Base-by-base conservation (phyloP, 2,888 invertebrate genomes). In the Trisateles emortualis region DNA sequence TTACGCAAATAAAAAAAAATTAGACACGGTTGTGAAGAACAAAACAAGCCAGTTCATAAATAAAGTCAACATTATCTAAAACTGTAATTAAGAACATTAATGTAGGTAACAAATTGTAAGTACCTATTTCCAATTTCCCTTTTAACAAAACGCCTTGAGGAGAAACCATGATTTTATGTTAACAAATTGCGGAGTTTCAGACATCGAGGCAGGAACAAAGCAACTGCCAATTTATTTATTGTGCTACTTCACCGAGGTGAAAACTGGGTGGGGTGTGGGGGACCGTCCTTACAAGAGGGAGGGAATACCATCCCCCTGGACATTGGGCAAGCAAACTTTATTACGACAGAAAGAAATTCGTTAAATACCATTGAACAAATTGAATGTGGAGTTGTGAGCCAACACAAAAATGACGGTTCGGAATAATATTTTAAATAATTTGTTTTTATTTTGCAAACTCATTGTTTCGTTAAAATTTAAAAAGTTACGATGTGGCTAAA, bases 251-350 rank as follows among this genome's bases (percentile, higher is more conserved):
- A 60, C 59, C 65, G 66, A 69, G 61, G 77, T 69, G 72, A 70
- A 76, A 72, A 74, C 60, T 60, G 59, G 59, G 68, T 51, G 62
- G 61, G 43, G 53, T 54, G 40, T 45, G 42, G 62, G 61, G 43
- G 53, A 55, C 42, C 46, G 42, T 52, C 60, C 56, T 60, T 47
- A 52, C 44, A 11, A 32, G 41, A 61, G 72, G 59, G 71, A 74
- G 60, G 73, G 62, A 40, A 26, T 47, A 56, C 47, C 40, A 39
- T 55, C 68, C 74, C 74, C 58, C 57, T 65, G 55, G 81, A 75
- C 68, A 72, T 61, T 64, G 73, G 74, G 66, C 60, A 64, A 59
- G 79, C 74, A 82, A 83, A 85, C 76, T 84, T 83, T 81, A 76
- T 78, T 78, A 76, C 56, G 70, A 73, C 68, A 73, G 75, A 67